phyloP scores from a whole-genome alignment of 1,140 invertebrate genomes.

The Drosophila sechellia region DNA sequence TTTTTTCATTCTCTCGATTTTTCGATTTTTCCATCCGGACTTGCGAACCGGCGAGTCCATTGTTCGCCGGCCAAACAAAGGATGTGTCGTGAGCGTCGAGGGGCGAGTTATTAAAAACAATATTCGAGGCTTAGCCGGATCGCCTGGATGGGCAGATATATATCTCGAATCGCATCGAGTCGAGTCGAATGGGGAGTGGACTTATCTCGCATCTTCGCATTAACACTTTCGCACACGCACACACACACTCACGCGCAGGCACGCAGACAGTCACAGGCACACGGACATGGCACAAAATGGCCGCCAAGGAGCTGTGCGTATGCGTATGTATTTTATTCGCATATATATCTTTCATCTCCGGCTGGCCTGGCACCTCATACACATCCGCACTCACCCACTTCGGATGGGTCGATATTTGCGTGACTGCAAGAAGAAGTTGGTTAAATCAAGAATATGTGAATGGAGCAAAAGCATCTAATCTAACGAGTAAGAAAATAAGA shows the following conservation, averaged over 20 bases:
- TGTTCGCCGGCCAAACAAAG: conserved; percentile 28
- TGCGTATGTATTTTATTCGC: not conserved
- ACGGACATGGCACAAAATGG: conserved; percentile 49
- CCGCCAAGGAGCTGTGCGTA: conserved; percentile 24
- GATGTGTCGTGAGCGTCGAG: conserved; percentile 30
- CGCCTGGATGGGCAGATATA: conserved; percentile 34
- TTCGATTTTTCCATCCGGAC: conserved; percentile 2
- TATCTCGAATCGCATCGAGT: conserved; percentile 7
- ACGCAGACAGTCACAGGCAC: not conserved
- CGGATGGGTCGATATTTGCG: not conserved
- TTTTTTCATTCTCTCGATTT: conserved; percentile 45
- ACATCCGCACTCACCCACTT: not conserved
- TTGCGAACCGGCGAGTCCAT: conserved; percentile 11
- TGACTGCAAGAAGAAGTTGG: too few species aligned
- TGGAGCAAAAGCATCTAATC: too few species aligned
- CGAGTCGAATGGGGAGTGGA: conserved; percentile 61
- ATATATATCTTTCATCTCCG: not conserved
- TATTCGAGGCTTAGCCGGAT: conserved; percentile 72
- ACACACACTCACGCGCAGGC: not conserved
- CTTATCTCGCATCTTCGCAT: conserved; percentile 78
- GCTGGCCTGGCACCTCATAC: conserved; percentile 5
- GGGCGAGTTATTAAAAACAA: conserved; percentile 78
- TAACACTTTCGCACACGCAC: conserved; percentile 69
- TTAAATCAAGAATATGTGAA: too few species aligned
- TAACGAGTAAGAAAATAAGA: too few species aligned